These are phyloP conservation scores for Nylanderia fulva DNA, from an alignment of 1,140 invertebrate species.

Conservation along the genomic window DNA sequence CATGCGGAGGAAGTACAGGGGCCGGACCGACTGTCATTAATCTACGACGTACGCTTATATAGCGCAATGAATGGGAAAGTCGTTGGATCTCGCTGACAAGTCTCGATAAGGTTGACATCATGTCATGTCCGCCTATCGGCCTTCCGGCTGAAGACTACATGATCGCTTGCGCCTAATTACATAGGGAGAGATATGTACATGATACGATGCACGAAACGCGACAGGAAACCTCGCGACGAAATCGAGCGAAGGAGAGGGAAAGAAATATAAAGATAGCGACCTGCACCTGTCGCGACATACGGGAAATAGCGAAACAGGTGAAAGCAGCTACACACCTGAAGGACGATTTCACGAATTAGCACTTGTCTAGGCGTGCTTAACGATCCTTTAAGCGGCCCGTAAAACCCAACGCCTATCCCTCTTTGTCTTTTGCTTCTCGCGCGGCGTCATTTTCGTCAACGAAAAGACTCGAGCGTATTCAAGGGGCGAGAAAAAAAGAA, in stretches of 20 bases:
- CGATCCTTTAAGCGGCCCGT: conserved; percentile 61
- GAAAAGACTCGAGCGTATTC: conserved; percentile 19
- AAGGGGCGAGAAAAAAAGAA: conserved; percentile 19
- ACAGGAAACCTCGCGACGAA: conserved; percentile 39
- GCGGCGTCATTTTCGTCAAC: conserved; percentile 14
- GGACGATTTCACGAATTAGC: conserved; percentile 78
- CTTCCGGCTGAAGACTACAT: conserved; percentile 23
- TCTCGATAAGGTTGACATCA: conserved; percentile 35
- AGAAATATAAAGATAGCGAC: conserved; percentile 54
- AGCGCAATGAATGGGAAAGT: conserved; percentile 34
- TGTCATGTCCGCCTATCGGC: conserved; percentile 12
- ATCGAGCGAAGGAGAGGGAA: conserved; percentile 10
- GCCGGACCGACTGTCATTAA: conserved; percentile 19
- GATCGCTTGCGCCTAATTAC: conserved; percentile 39
- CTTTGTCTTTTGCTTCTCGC: not conserved
- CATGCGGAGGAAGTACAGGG: conserved; percentile 2
- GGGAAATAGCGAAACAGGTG: conserved; percentile 85
- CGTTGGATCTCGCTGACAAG: conserved; percentile 30
- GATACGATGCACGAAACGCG: conserved; percentile 23
- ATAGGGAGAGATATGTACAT: conserved; percentile 35
- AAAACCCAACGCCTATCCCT: conserved; percentile 20
- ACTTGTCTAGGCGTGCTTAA: conserved; percentile 66
- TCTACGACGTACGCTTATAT: not conserved
- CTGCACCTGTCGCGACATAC: conserved; percentile 82
- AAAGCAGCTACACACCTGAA: conserved; percentile 77